phyloP scores from a whole-genome alignment of 2,113 vertebrate species.

The Periophthalmus modestus region DNA sequence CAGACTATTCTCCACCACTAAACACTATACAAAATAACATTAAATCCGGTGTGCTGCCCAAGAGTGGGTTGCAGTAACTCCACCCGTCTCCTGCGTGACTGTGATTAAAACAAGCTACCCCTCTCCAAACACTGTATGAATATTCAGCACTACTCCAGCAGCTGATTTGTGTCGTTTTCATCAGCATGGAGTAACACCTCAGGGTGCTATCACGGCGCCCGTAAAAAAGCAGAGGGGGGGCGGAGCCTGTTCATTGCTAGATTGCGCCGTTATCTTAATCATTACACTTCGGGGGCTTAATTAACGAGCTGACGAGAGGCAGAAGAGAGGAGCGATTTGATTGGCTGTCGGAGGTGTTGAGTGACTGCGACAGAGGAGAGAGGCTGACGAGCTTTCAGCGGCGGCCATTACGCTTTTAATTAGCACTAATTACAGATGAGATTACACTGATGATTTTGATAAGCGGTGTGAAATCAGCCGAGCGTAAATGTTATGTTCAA shows the following conservation, averaged over 20 bases:
- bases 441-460: conserved; percentile 96
- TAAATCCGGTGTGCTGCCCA: too few relatives aligned
- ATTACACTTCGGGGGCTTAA: conserved; percentile 80
- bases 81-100: conserved; percentile 72
- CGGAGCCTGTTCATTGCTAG: conserved; percentile 67
- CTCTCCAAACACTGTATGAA: conserved; percentile 80
- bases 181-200: conserved; percentile 81
- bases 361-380: conserved; percentile 59
- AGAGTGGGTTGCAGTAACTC: too few relatives aligned
- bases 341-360: conserved; percentile 70
- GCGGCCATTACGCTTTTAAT: conserved; percentile 96
- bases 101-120: conserved; percentile 85
- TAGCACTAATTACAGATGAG: conserved; percentile 95
- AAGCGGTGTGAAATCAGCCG: conserved; percentile 95
- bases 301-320: conserved; percentile 78
- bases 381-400: conserved; percentile 80
- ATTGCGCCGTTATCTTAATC: conserved; percentile 78
- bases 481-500: conserved; percentile 95
- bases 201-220: conserved; percentile 77
- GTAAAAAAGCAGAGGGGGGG: conserved; percentile 74
- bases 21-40: too few relatives aligned
- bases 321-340: conserved; percentile 69
- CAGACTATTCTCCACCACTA: too few relatives aligned
- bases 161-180: conserved; percentile 87
- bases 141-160: conserved; percentile 81